Evolutionary conservation across 23 tunicate species (phyloP).

Genomic region (Styela plicata): DNA sequence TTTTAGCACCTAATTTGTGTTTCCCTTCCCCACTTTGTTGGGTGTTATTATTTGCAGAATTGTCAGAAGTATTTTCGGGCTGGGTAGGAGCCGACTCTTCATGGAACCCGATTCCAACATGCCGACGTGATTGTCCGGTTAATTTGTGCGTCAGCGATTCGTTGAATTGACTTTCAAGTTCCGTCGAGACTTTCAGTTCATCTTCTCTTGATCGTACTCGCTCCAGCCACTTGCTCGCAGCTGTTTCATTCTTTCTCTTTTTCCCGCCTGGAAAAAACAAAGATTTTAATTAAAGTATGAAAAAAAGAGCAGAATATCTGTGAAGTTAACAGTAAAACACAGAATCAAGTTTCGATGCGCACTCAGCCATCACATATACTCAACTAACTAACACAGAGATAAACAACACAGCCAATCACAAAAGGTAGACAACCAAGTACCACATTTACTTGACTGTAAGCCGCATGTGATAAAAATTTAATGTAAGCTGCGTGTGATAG

Average conservation of each 20-base stretch:
- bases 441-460: no score
- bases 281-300: no score
- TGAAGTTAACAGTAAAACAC: no score
- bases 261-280: slow-evolving; percentile 44
- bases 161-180: slow-evolving; percentile 48
- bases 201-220: slow-evolving; percentile 35
- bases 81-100: background rate
- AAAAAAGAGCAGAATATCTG: no score
- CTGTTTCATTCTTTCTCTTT: slow-evolving; percentile 34
- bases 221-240: slow-evolving; percentile 46
- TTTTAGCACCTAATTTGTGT: background rate
- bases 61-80: background rate
- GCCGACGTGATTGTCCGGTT: slow-evolving; percentile 43
- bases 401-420: no score
- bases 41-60: background rate
- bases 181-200: slow-evolving; percentile 24
- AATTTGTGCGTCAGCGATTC: slow-evolving; percentile 33
- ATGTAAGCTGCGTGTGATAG: no score
- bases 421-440: no score
- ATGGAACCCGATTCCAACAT: slow-evolving; percentile 50
- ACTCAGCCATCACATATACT: no score
- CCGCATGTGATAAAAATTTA: no score
- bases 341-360: no score
- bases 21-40: background rate
- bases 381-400: no score